Evolutionary conservation across 2,888 invertebrate genomes (phyloP).

Genomic region (Eretmocerus hayati): DNA sequence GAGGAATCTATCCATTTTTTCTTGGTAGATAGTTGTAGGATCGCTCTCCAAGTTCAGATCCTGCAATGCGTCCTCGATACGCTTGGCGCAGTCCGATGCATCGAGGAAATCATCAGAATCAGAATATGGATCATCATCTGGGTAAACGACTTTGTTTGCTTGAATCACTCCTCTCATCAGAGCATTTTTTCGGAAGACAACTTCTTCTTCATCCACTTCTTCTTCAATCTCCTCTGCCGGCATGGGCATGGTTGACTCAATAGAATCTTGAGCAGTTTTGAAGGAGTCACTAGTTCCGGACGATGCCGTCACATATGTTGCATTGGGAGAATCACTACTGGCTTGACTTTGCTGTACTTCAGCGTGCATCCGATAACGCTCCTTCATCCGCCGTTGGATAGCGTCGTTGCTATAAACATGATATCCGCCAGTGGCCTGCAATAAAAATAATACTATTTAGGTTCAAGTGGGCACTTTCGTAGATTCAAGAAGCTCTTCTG

Average conservation of each 20-base stretch:
- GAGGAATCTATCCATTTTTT: conserved; percentile 3
- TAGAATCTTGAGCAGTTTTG: background rate
- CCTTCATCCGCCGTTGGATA: too few species aligned
- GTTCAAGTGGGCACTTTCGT: too few species aligned
- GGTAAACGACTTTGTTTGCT: background rate
- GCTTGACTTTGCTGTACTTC: too few species aligned
- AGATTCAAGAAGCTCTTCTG: too few species aligned
- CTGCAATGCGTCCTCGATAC: background rate
- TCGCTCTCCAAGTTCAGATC: background rate
- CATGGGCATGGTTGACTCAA: background rate
- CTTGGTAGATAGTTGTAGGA: background rate
- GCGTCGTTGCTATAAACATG: too few species aligned
- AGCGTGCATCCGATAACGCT: too few species aligned
- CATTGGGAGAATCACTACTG: background rate
- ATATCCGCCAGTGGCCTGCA: too few species aligned
- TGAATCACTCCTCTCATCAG: conserved; percentile 4
- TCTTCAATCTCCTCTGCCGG: background rate
- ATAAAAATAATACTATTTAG: too few species aligned
- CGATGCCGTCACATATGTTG: background rate
- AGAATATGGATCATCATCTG: background rate
- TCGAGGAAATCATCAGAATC: background rate
- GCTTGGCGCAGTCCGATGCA: background rate
- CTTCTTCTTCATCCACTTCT: background rate
- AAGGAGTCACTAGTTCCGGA: background rate
- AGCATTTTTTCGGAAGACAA: conserved; percentile 13